These are phyloP conservation scores for Lepidocolaptes lacrymiger DNA, from an alignment of 2,797 vertebrate genomes.

Conservation along the genomic window DNA sequence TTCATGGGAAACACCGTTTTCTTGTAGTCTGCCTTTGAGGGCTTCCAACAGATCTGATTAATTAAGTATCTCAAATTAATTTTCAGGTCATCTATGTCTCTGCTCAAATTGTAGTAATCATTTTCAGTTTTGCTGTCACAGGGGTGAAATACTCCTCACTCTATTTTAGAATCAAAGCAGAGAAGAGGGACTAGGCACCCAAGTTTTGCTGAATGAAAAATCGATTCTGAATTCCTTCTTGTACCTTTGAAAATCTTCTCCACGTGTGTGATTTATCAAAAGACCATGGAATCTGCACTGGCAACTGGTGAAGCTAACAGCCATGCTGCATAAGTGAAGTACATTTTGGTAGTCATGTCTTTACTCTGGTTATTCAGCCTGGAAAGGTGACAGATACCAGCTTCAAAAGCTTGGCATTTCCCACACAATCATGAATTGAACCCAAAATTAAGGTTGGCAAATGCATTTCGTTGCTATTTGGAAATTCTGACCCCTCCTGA, in stretches of 20 bases:
- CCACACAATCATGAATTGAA: not conserved
- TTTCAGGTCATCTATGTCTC: not conserved
- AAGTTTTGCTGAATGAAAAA: not conserved
- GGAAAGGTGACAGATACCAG: not conserved
- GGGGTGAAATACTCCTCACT: not conserved
- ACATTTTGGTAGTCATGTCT: not conserved
- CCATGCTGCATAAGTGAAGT: not conserved
- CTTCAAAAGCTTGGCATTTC: not conserved
- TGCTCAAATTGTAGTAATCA: not conserved
- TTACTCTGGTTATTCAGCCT: not conserved
- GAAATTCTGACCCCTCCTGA: not conserved
- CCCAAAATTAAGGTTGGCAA: not conserved
- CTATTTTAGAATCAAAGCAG: not conserved
- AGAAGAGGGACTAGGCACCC: not conserved
- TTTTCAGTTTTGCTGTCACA: not conserved
- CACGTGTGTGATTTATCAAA: rapidly evolving
- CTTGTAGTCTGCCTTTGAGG: not conserved
- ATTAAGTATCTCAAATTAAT: not conserved
- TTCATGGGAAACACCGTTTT: not conserved
- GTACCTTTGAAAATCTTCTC: not conserved
- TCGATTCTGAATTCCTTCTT: not conserved
- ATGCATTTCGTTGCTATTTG: not conserved
- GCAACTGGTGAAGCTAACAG: not conserved
- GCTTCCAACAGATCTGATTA: not conserved
- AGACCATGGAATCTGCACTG: not conserved